phyloP scores from a whole-genome alignment of 2,888 invertebrate genomes.

The Nineta flava region DNA sequence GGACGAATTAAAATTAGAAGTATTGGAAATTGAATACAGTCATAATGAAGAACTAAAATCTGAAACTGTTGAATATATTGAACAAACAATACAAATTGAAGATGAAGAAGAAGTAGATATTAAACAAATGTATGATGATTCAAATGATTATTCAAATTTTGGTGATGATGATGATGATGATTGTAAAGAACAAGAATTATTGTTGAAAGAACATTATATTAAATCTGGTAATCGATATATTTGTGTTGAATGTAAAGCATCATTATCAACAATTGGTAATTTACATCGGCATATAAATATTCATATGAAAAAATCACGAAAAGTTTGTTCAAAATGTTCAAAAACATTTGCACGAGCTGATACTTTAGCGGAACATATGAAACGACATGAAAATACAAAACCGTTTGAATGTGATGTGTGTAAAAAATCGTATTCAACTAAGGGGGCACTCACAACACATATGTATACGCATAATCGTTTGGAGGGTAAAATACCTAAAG shows the following conservation, averaged over 20 bases:
- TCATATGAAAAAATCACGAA: slow-evolving; percentile 1
- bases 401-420: slow-evolving; percentile 3
- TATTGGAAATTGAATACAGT: background rate
- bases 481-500: background rate
- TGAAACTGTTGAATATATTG: background rate
- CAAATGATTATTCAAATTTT: background rate
- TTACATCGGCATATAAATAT: slow-evolving; percentile 6
- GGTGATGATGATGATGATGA: background rate
- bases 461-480: slow-evolving; percentile 1
- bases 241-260: slow-evolving; percentile 1
- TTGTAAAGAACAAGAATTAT: background rate
- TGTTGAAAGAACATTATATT: background rate
- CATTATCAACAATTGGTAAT: slow-evolving; percentile 3
- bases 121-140: background rate
- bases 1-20: background rate
- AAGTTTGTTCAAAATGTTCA: slow-evolving; percentile 1
- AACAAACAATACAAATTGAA: background rate
- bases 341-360: slow-evolving; percentile 5
- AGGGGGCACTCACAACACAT: slow-evolving; percentile 2
- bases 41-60: background rate
- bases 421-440: slow-evolving; percentile 2
- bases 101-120: background rate
- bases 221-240: background rate
- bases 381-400: slow-evolving; percentile 3
- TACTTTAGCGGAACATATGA: slow-evolving; percentile 5